phyloP scores from a whole-genome alignment of 2,888 invertebrate genomes.

The Argyresthia albistria region DNA sequence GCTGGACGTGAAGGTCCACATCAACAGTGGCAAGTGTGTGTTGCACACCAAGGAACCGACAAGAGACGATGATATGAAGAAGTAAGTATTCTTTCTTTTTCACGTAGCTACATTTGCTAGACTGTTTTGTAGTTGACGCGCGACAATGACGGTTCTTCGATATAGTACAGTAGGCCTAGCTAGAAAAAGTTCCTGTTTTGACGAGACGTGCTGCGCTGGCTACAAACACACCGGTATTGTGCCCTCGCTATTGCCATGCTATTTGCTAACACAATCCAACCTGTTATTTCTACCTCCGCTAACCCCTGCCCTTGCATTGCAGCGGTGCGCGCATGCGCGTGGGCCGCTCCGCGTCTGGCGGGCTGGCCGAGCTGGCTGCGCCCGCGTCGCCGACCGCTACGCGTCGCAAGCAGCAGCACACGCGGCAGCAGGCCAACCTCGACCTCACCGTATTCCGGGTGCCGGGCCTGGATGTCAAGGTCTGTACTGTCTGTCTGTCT shows the following conservation, averaged over 20 bases:
- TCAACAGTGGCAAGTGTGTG: conserved; percentile 97
- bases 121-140: too few relatives aligned
- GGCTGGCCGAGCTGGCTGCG: conserved; percentile 64
- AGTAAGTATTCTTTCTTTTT: too few relatives aligned
- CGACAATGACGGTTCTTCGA: too few relatives aligned
- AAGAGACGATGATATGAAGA: conserved; percentile 78
- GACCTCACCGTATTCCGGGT: conserved; percentile 92
- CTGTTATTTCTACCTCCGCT: too few relatives aligned
- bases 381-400: conserved; percentile 23
- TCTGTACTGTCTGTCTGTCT: conserved; percentile 23
- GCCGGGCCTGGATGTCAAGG: conserved; percentile 91
- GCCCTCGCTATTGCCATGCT: too few relatives aligned
- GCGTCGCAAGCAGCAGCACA: conserved; percentile 28
- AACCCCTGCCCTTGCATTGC: background rate
- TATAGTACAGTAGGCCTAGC: too few relatives aligned
- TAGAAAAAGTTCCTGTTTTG: too few relatives aligned
- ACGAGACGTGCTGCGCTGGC: too few relatives aligned
- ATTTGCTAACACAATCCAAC: too few relatives aligned
- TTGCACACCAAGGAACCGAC: conserved; percentile 90
- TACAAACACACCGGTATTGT: too few relatives aligned
- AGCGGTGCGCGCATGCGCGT: conserved; percentile 78
- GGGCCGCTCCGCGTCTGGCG: conserved; percentile 79
- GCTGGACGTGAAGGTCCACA: conserved; percentile 94
- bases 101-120: too few relatives aligned
- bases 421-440: conserved; percentile 63